Percentiles rank a stretch among this genome's conserved stretches.
Conservation (phyloP, 1,140 invertebrate genomes). For the Lordiphosa mommai region DNA sequence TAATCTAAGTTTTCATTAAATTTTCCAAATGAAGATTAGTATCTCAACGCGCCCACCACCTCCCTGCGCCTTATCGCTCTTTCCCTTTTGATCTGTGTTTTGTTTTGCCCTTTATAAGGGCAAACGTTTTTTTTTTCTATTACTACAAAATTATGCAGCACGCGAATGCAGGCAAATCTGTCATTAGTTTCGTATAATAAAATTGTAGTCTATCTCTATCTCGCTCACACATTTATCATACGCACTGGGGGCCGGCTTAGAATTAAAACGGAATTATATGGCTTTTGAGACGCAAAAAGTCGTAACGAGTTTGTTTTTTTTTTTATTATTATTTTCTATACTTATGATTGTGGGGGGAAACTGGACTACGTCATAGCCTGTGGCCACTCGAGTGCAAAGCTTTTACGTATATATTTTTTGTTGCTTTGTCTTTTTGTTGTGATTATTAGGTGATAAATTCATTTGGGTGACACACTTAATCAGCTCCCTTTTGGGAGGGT, state of each 20-base stretch:
- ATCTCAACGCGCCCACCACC: too few relatives aligned
- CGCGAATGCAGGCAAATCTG: constrained; percentile 11
- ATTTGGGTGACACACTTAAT: constrained; percentile 59
- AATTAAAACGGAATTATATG: constrained; percentile 23
- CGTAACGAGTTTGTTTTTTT: constrained; percentile 37
- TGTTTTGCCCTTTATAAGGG: constrained; percentile 20
- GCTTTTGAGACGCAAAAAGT: constrained; percentile 53
- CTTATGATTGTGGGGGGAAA: constrained; percentile 1
- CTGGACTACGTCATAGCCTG: constrained; percentile 27
- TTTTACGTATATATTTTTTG: constrained; percentile 29
- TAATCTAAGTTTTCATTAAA: too few relatives aligned
- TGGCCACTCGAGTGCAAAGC: constrained; percentile 7
- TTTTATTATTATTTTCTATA: constrained; percentile 19
- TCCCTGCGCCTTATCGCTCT: too few relatives aligned
- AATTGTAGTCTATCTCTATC: constrained; percentile 17
- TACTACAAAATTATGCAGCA: constrained; percentile 47
- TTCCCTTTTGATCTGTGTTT: too few relatives aligned
- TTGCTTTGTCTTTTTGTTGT: constrained; percentile 18
- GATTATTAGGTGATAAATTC: constrained; percentile 48
- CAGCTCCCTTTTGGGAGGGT: constrained; percentile 22
- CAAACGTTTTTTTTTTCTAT: constrained; percentile 41
- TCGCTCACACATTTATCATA: constrained; percentile 30
- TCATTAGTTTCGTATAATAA: constrained; percentile 56
- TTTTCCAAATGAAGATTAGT: too few relatives aligned
- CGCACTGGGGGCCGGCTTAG: constrained; percentile 27